Evolutionary conservation across 2,797 vertebrate species (phyloP), one percentile per base, ranked within the genome.

Genomic region (Nasua narica): DNA sequence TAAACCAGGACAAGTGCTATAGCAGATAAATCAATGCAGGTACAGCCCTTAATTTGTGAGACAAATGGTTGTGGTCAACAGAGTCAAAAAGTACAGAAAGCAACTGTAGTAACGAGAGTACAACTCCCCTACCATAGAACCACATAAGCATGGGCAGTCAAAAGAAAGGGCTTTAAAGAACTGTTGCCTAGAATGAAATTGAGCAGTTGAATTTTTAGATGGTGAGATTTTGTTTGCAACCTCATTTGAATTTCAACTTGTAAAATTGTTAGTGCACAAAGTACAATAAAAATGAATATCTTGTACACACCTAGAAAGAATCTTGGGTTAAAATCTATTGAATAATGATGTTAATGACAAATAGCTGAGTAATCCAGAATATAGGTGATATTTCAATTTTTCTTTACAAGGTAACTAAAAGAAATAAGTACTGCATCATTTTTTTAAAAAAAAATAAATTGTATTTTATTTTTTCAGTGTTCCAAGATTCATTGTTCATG

Each of bases 21-120:
- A 78, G 11, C 32, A 94, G 65, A 94, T 94, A 95, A 98, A 96
- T 97, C 92, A 96, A 79, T 93, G 70, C 74, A 93, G 56, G 56
- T 50, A 87, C 18, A 78, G 54, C n/a, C 58, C 52, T 97, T 95
- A 91, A 96, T 96, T 95, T 69, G 5, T 40, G 86, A 97, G 77
- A 95, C 79, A 98, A 96, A 96, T 76, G 35, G 18, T 18, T 96
- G 78, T 96, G 96, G 85, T 93, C 86, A 87, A 70, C 69, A 91
- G 91, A 94, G 76, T 84, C 89, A 95, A 94, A 86, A 56, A 83
- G 4, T 77, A 35, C 50, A 76, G 83, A 94, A 95, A 92, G 48
- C 79, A 87, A 67, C 48, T 27, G 48, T 5, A 77, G 74, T 91
- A 83, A 89, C 35, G 69, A 83, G 37, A 83, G n/a, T 86, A 32